These are phyloP conservation scores for Otus sunia DNA, from an alignment of 2,113 vertebrate genomes.

Conservation along the genomic window DNA sequence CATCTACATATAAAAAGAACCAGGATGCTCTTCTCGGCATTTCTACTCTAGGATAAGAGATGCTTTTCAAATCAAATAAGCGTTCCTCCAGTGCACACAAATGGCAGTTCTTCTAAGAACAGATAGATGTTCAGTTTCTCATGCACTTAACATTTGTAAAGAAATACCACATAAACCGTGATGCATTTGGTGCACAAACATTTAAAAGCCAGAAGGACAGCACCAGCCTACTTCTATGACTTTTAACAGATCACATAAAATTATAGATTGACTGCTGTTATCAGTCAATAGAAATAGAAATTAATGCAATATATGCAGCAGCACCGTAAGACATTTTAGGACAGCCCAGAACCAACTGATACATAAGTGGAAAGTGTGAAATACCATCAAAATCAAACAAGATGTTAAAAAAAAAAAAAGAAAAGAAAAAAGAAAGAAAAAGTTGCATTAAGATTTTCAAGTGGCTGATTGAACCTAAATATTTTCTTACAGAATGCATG, in stretches of 20 bases:
- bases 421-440: neutral
- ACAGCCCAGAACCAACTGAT: neutral
- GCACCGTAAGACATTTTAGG: neutral
- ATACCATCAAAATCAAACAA: neutral
- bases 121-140: neutral
- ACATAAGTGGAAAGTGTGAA: neutral
- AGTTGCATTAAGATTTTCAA: neutral
- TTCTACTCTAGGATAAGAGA: neutral
- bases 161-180: neutral
- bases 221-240: neutral
- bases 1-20: neutral
- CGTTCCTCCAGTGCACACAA: neutral
- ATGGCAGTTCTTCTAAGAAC: neutral
- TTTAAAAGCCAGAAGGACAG: neutral
- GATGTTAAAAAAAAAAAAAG: neutral
- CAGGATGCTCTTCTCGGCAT: neutral
- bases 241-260: neutral
- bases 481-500: neutral
- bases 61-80: neutral
- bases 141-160: neutral
- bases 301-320: neutral
- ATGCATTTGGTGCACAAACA: neutral
- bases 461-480: neutral
- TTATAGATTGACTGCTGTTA: neutral
- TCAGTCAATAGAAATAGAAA: neutral